Conservation (phyloP, 2,888 invertebrate genomes). For the Nudaria mundana region DNA sequence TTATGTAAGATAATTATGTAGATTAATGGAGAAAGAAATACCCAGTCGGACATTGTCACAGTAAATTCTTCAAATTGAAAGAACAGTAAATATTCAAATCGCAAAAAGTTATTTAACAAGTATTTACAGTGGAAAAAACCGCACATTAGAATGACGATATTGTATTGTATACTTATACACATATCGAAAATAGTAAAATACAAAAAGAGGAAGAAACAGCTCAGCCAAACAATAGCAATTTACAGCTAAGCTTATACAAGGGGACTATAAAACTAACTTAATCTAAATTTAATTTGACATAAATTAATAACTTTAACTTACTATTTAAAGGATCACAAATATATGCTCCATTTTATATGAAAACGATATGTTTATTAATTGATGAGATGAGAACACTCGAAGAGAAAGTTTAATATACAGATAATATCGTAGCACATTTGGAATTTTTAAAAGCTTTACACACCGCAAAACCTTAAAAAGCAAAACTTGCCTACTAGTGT, state of each 20-base stretch:
- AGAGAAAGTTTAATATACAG: slow-evolving; percentile 47
- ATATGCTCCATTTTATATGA: slow-evolving; percentile 42
- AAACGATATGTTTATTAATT: slow-evolving; percentile 71
- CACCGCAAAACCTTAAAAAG: slow-evolving; percentile 70
- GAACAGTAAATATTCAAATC: slow-evolving; percentile 41
- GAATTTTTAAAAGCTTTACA: slow-evolving; percentile 61
- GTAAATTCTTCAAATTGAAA: slow-evolving; percentile 34
- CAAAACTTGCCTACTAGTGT: slow-evolving; percentile 71
- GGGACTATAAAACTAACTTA: slow-evolving; percentile 43
- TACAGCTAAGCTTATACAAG: slow-evolving; percentile 41
- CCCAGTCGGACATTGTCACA: slow-evolving; percentile 22
- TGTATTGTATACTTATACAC: slow-evolving; percentile 40
- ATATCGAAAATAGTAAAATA: slow-evolving; percentile 51
- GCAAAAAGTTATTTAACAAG: slow-evolving; percentile 42
- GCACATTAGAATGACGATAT: slow-evolving; percentile 39
- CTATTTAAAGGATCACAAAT: slow-evolving; percentile 63
- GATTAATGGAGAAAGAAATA: no score
- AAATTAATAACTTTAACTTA: slow-evolving; percentile 60
- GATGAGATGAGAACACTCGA: slow-evolving; percentile 59
- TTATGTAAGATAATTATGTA: no score
- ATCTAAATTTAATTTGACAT: slow-evolving; percentile 39
- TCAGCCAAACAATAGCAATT: slow-evolving; percentile 39
- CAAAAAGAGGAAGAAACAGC: slow-evolving; percentile 40
- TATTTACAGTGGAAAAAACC: slow-evolving; percentile 61
- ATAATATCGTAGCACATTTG: slow-evolving; percentile 46